Conservation (phyloP, 2,113 vertebrate genomes). For the Serinus canaria region DNA sequence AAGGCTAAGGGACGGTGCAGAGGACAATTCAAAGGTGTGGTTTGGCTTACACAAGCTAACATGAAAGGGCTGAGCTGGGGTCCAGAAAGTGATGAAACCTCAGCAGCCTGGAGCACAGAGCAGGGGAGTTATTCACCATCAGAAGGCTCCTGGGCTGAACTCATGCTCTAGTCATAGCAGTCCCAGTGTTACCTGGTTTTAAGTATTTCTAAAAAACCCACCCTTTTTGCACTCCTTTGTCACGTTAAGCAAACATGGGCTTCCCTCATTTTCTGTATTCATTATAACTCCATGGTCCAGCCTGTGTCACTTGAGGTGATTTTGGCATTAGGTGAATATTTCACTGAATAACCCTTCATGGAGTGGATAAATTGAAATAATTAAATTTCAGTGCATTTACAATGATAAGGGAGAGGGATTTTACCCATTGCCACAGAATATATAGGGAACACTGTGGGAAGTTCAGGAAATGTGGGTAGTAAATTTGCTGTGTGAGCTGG, state of each 20-base stretch:
- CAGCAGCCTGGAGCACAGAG: background rate
- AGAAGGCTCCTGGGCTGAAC: background rate
- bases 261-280: background rate
- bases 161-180: background rate
- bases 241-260: background rate
- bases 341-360: background rate
- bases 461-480: background rate
- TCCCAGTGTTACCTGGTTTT: background rate
- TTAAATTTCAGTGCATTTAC: background rate
- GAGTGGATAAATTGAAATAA: background rate
- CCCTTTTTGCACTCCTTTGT: background rate
- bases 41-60: conserved; percentile 32
- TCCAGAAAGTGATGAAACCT: conserved; percentile 6
- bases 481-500: background rate
- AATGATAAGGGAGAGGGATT: background rate
- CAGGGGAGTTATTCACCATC: background rate
- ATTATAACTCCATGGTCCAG: background rate
- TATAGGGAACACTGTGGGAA: background rate
- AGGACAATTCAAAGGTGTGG: conserved; percentile 31
- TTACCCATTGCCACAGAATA: background rate
- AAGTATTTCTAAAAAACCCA: background rate
- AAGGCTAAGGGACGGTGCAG: conserved; percentile 3
- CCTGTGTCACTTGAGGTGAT: background rate
- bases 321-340: background rate
- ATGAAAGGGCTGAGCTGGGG: background rate